Evolutionary conservation across 2,113 vertebrate genomes (phyloP).

Genomic region (Sceloporus undulatus): DNA sequence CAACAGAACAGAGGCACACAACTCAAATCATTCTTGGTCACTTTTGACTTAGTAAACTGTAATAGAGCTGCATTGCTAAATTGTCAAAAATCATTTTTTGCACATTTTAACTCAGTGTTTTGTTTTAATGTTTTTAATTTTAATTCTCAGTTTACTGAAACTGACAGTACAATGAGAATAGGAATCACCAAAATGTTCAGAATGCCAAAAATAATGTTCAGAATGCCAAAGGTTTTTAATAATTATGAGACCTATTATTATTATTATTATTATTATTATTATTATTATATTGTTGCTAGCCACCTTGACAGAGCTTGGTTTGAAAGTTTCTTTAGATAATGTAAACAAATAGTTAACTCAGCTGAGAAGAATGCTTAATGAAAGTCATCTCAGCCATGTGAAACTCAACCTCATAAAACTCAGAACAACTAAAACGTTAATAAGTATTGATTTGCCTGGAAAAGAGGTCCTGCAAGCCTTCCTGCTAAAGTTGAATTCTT

Average conservation of each 20-base stretch:
- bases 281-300: background rate
- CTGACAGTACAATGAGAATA: background rate
- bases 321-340: background rate
- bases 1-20: conserved; percentile 26
- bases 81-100: background rate
- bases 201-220: background rate
- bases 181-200: background rate
- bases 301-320: background rate
- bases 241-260: background rate
- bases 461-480: conserved; percentile 94
- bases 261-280: too few relatives aligned
- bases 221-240: background rate
- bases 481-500: conserved; percentile 94
- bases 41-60: background rate
- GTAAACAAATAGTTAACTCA: background rate
- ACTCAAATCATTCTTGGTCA: background rate
- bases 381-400: background rate
- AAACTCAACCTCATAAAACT: background rate
- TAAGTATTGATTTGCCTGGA: conserved; percentile 88
- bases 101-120: background rate
- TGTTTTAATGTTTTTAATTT: background rate
- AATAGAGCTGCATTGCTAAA: background rate
- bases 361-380: too few relatives aligned
- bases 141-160: background rate
- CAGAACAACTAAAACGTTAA: conserved; percentile 48